Conservation (phyloP, 2,113 vertebrate genomes). For the Lota lota region DNA sequence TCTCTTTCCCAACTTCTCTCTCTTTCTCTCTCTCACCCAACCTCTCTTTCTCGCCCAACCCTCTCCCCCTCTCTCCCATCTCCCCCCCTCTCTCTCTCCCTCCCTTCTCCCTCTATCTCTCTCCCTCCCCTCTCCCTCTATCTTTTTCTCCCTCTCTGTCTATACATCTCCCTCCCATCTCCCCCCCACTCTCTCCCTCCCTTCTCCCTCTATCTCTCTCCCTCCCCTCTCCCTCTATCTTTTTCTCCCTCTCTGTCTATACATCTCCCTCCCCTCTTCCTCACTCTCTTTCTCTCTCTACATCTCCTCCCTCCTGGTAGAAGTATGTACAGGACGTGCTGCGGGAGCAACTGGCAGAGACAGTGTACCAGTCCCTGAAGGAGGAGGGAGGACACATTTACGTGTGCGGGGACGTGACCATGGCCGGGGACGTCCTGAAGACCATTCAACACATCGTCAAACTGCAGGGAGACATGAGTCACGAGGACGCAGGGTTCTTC, state of each 20-base stretch:
- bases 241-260: neutral
- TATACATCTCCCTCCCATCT: too few relatives aligned
- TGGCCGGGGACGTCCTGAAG: conserved; percentile 96
- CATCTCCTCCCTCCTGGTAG: conserved; percentile 59
- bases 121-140: too few relatives aligned
- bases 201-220: neutral
- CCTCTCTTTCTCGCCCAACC: too few relatives aligned
- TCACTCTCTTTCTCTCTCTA: conserved; percentile 21
- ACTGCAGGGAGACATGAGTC: conserved; percentile 84
- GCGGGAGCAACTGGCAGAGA: conserved; percentile 88
- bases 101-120: too few relatives aligned
- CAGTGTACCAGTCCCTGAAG: conserved; percentile 82
- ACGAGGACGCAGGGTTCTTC: conserved; percentile 88
- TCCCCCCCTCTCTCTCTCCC: too few relatives aligned
- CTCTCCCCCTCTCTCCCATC: too few relatives aligned
- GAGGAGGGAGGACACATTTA: conserved; percentile 94
- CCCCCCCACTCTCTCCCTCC: too few relatives aligned
- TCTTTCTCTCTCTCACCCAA: too few relatives aligned
- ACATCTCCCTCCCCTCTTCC: neutral
- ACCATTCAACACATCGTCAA: conserved; percentile 86
- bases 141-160: too few relatives aligned
- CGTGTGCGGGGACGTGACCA: conserved; percentile 95
- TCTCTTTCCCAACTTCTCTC: too few relatives aligned
- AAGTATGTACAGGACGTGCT: conserved; percentile 96
- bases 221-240: conserved; percentile 7